phyloP scores from a whole-genome alignment of 30 jellyfish, hydroid and myxozoan genomes.

The Aurelia sp. region DNA sequence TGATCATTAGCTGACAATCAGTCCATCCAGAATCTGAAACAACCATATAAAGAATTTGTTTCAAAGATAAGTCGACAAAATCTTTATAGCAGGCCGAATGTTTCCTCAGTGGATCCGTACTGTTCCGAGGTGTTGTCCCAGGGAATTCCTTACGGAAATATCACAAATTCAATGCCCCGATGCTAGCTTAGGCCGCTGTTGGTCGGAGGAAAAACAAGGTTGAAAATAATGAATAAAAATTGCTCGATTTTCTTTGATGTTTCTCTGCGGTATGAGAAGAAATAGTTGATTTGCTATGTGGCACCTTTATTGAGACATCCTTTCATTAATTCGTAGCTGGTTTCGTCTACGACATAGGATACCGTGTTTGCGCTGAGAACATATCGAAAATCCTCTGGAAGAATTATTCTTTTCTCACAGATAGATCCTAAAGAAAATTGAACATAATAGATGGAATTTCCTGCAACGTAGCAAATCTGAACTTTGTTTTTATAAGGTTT shows the following conservation, averaged over 20 bases:
- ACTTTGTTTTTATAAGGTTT: constrained; percentile 37
- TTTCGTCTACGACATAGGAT: constrained; percentile 39
- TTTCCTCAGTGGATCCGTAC: too few relatives aligned
- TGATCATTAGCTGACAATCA: too few relatives aligned
- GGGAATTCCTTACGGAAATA: constrained; percentile 15
- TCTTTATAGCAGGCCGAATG: too few relatives aligned
- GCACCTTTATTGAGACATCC: constrained; percentile 53
- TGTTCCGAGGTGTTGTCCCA: neutral
- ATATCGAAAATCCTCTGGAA: constrained; percentile 43
- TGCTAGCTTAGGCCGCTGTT: constrained; percentile 34
- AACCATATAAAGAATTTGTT: too few relatives aligned
- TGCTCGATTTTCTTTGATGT: constrained; percentile 34
- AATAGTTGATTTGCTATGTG: constrained; percentile 51
- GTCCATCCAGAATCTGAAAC: too few relatives aligned
- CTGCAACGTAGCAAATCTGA: constrained; percentile 27
- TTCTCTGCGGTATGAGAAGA: constrained; percentile 37
- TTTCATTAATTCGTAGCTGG: constrained; percentile 43
- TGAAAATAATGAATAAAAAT: neutral
- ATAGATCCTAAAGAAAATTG: constrained; percentile 39
- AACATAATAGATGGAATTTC: constrained; percentile 37
- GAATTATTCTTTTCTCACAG: constrained; percentile 43
- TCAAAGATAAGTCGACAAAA: too few relatives aligned
- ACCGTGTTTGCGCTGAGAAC: constrained; percentile 53
- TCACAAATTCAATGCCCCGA: constrained; percentile 18
- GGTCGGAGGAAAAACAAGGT: constrained; percentile 30